Conservation (phyloP, 2,113 vertebrate genomes). For the Addax nasomaculatus region DNA sequence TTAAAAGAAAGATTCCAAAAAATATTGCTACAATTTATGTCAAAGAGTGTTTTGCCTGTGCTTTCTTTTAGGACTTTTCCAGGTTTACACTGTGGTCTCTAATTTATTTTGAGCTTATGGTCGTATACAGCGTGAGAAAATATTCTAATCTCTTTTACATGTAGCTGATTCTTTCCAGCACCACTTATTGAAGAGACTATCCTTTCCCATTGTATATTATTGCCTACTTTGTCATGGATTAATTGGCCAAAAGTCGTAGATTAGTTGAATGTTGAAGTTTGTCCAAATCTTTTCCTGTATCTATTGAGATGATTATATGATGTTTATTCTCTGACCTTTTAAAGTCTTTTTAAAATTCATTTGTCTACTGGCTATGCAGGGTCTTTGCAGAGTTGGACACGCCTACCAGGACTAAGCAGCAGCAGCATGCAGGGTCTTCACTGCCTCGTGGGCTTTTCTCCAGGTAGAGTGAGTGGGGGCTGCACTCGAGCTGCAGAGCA, state of each 20-base stretch:
- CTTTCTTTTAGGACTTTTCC: background rate
- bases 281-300: background rate
- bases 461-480: background rate
- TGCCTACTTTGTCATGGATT: background rate
- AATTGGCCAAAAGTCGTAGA: background rate
- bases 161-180: background rate
- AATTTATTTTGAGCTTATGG: background rate
- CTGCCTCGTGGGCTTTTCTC: background rate
- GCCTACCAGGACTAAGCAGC: fast-evolving
- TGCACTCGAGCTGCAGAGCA: background rate
- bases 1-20: background rate
- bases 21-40: background rate
- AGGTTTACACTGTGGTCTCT: background rate
- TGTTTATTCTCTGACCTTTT: background rate
- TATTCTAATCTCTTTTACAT: background rate
- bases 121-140: background rate
- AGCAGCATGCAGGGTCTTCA: background rate
- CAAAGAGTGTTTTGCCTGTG: background rate
- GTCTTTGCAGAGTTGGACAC: background rate
- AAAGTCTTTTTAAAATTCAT: background rate
- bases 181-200: background rate
- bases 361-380: background rate
- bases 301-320: background rate
- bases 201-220: background rate
- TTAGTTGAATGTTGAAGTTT: background rate